Evolutionary conservation across 1,140 invertebrate species (phyloP).

Genomic region (Pentalonia nigronervosa): DNA sequence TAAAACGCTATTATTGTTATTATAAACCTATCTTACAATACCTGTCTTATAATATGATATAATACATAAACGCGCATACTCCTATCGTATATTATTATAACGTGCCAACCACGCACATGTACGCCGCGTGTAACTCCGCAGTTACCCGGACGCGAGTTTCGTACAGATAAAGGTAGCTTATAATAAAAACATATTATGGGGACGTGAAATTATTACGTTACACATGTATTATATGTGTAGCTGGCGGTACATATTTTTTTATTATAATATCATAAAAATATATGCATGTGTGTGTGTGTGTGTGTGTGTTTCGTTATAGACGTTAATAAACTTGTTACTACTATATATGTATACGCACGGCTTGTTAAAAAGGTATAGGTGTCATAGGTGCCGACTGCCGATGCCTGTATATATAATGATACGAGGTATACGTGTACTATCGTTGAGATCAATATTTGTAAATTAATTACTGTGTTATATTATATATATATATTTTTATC

Average conservation of each 20-base stretch:
- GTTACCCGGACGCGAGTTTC: not conserved
- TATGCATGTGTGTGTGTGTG: not conserved
- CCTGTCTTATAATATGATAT: not conserved
- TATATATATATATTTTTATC: no score
- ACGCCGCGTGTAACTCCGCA: not conserved
- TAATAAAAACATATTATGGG: not conserved
- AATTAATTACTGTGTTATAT: not conserved
- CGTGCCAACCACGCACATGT: no score
- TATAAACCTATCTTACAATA: not conserved
- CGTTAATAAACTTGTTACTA: not conserved
- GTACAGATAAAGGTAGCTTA: no score
- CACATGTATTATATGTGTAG: not conserved
- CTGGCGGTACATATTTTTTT: not conserved
- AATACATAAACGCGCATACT: not conserved
- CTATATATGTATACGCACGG: not conserved
- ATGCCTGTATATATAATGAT: not conserved
- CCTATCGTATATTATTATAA: not conserved
- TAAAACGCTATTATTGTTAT: not conserved
- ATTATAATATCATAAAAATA: not conserved
- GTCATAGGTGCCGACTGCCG: not conserved
- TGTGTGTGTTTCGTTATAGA: not conserved
- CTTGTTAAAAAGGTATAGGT: not conserved
- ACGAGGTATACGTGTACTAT: not conserved
- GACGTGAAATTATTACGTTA: not conserved
- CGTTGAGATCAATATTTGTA: not conserved